Evolutionary conservation across 1,140 invertebrate species (phyloP), one percentile per base, ranked within the genome.

Genomic region (Drosophila busckii): DNA sequence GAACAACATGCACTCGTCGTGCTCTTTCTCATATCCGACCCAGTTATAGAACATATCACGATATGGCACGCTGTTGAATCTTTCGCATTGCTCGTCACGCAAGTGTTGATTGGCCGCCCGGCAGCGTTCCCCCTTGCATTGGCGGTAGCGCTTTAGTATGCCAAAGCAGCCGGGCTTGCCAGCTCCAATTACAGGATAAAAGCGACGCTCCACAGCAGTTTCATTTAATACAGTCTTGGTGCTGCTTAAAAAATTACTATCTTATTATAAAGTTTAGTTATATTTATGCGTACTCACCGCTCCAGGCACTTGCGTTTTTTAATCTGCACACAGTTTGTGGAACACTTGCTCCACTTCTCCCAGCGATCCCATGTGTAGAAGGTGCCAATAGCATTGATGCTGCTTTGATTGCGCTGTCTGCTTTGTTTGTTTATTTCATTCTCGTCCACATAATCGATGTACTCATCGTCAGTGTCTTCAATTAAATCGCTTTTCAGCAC

Each of bases 31-130:
- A 88, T 95, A 96, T 2, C 95, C 93, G 71, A 93, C 90, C 96
- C 96, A 97, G 22, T 90, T 90, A 88, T 95, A 96, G 65, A 90
- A 91, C 50, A 90, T 90, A 13, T 94, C 94, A 46, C 92, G 92
- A 87, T 95, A 95, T 2, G 91, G 90, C 70, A 93, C 90, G 55
- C 91, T 91, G 88, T 97, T 95, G 87, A 94, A 97, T 53, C 91
- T 90, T 17, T 93, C 58, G 38, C 76, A 82, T 60, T 76, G 70
- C 7, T 71, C 61, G 13, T 82, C 54, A 0, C 76, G 49, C 25
- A 71, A 40, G 2, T 54, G 34, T 19, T 70, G 59, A 22, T 68
- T 62, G n/a, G 49, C 60, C 5, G 25, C 34, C 29, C 54, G 54
- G 26, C 68, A 73, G 88, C 93, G 92, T 89, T 93, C 90, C 53